phyloP scores from a whole-genome alignment of 1,140 invertebrate species.

The Philotrypesis tridentata region DNA sequence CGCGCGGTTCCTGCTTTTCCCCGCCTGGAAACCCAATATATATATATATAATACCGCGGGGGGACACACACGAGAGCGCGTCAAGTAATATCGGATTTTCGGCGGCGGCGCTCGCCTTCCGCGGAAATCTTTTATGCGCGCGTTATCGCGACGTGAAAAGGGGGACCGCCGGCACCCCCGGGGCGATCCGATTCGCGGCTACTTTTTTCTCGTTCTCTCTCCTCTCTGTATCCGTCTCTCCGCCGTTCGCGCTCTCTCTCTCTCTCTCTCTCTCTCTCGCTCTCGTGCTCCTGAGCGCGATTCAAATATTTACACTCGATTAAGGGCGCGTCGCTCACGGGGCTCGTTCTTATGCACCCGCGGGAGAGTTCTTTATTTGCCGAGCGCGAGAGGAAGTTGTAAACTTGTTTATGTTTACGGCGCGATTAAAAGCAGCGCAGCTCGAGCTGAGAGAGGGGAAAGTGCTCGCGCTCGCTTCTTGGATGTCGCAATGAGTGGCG shows the following conservation, averaged over 20 bases:
- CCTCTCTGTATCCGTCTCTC: neutral
- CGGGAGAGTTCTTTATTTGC: conserved; percentile 10
- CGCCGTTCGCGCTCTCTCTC: too few species aligned
- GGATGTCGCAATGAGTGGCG: neutral
- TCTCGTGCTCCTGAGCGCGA: neutral
- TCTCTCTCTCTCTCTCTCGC: too few species aligned
- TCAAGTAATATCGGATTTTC: neutral
- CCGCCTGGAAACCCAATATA: neutral
- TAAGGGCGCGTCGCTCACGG: neutral
- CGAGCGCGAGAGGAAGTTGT: conserved; percentile 21
- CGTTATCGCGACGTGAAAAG: neutral
- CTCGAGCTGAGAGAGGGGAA: neutral
- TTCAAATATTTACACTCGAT: conserved; percentile 33
- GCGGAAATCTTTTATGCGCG: conserved; percentile 10
- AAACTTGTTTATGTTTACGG: conserved; percentile 42
- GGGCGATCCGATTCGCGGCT: neutral
- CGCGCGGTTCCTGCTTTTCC: neutral
- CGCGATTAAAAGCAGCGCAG: conserved; percentile 19
- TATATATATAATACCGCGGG: too few species aligned
- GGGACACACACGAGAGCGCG: neutral
- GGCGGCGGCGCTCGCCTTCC: neutral
- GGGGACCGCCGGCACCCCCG: neutral
- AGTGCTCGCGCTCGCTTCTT: neutral
- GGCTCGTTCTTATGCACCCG: neutral
- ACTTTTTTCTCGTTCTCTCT: neutral